Conservation (phyloP, 2,113 vertebrate genomes). For the Sinosuthora webbiana region DNA sequence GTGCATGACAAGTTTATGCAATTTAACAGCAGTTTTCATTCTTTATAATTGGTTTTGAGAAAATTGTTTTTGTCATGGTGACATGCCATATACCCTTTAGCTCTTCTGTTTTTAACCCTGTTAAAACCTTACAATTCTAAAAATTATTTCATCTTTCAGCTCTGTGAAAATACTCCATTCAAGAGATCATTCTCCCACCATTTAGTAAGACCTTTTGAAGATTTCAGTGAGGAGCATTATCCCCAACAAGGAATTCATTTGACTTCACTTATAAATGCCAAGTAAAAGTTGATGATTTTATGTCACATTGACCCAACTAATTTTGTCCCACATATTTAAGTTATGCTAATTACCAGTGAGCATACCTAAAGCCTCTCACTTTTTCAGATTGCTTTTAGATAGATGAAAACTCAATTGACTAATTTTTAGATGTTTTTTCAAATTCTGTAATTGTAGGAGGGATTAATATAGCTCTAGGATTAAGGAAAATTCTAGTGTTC, state of each 20-base stretch:
- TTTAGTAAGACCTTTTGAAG: neutral
- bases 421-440: neutral
- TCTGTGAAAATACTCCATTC: neutral
- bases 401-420: neutral
- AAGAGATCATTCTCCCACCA: neutral
- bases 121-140: neutral
- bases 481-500: neutral
- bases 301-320: neutral
- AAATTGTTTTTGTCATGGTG: neutral
- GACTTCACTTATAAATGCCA: neutral
- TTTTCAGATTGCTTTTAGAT: neutral
- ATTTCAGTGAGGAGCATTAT: neutral
- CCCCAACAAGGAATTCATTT: neutral
- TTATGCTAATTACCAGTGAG: neutral
- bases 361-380: rapidly evolving
- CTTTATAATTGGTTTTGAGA: neutral
- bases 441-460: neutral
- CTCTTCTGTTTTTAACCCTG: neutral
- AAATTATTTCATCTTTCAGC: neutral
- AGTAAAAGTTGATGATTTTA: neutral
- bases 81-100: neutral
- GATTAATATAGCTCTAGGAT: neutral
- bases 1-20: neutral
- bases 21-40: neutral
- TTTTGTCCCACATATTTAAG: neutral